Evolutionary conservation across 2,113 vertebrate genomes (phyloP).

Genomic region (Siniperca chuatsi): DNA sequence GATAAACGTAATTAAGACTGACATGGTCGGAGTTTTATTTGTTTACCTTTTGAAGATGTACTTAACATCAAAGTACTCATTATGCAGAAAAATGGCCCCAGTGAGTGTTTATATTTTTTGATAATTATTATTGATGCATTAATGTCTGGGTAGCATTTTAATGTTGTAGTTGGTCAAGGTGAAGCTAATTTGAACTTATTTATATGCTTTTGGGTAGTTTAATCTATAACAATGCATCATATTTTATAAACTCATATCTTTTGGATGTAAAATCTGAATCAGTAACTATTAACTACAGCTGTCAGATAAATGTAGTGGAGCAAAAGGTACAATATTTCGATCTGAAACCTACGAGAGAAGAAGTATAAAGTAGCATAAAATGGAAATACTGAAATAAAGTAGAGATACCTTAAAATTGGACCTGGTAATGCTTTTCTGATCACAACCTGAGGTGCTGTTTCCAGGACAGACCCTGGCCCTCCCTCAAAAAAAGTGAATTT

Average conservation of each 20-base stretch:
- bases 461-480: background rate
- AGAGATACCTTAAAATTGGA: no score
- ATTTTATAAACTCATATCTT: no score
- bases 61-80: no score
- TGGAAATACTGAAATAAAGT: no score
- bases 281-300: no score
- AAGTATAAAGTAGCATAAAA: no score
- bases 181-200: background rate
- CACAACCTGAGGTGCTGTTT: constrained; percentile 1
- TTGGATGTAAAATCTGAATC: background rate
- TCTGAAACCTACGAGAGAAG: no score
- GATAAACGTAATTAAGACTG: background rate
- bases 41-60: background rate
- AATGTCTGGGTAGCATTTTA: background rate
- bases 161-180: background rate
- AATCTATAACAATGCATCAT: background rate
- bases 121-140: background rate
- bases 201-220: background rate
- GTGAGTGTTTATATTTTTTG: background rate
- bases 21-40: no score
- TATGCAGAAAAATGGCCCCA: no score
- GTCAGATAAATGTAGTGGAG: no score
- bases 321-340: no score
- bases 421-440: background rate
- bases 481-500: constrained; percentile 21